phyloP scores from a whole-genome alignment of 2,888 invertebrate genomes.

The Acronicta leporina region DNA sequence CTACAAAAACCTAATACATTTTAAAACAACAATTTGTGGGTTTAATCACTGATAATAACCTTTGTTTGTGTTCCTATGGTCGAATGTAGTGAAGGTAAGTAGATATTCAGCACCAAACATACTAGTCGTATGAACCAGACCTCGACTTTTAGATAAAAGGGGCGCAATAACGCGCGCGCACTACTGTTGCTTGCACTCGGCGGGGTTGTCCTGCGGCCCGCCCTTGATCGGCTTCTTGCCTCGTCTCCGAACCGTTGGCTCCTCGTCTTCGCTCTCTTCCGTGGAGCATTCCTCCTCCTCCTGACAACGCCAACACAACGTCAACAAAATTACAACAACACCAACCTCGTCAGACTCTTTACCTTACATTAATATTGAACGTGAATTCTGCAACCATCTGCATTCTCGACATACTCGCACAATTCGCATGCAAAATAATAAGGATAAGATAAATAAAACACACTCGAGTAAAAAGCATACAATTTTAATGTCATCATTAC shows the following conservation, averaged over 20 bases:
- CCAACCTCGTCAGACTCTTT: constrained; percentile 43
- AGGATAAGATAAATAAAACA: constrained; percentile 80
- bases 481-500: constrained; percentile 86
- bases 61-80: constrained; percentile 11
- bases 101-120: constrained; percentile 55
- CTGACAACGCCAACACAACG: constrained; percentile 63
- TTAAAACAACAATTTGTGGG: constrained; percentile 15
- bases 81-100: constrained; percentile 48
- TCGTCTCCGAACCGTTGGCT: constrained; percentile 81
- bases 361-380: constrained; percentile 61
- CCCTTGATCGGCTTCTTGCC: constrained; percentile 73
- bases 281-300: constrained; percentile 87
- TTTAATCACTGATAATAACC: constrained; percentile 26
- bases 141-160: constrained; percentile 39
- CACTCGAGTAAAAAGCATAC: constrained; percentile 84
- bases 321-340: constrained; percentile 51
- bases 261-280: constrained; percentile 90
- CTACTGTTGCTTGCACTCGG: constrained; percentile 93
- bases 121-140: constrained; percentile 49
- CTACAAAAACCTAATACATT: constrained; percentile 37
- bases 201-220: constrained; percentile 78
- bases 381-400: constrained; percentile 87
- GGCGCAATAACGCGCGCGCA: constrained; percentile 26
- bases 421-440: constrained; percentile 79
- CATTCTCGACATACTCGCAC: constrained; percentile 74